phyloP scores from a whole-genome alignment of 2,113 vertebrate genomes.

The Chaetorhynchus papuensis region DNA sequence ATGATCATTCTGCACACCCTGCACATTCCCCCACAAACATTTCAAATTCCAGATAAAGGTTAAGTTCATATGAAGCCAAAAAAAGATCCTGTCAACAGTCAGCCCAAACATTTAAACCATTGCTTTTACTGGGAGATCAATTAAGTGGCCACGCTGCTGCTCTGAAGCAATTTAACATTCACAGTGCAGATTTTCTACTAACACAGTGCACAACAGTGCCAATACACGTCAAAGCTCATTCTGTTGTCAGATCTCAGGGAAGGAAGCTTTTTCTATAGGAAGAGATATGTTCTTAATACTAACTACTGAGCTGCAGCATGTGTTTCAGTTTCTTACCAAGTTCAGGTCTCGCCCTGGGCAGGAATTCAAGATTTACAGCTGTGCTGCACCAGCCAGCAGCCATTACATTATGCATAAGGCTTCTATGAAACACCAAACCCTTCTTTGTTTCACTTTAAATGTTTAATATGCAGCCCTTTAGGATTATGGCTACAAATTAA shows the following conservation, averaged over 20 bases:
- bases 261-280: background rate
- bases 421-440: background rate
- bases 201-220: background rate
- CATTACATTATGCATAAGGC: background rate
- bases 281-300: background rate
- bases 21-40: background rate
- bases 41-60: background rate
- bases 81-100: background rate
- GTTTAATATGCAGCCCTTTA: background rate
- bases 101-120: background rate
- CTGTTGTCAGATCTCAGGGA: background rate
- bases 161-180: background rate
- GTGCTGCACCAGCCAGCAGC: background rate
- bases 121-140: background rate
- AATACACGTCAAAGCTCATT: background rate
- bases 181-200: background rate
- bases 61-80: background rate
- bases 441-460: background rate
- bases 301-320: background rate
- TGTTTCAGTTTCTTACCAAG: constrained; percentile 5
- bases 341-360: background rate
- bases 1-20: background rate
- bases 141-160: background rate
- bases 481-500: background rate
- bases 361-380: constrained; percentile 17